These are phyloP conservation scores for Trematomus loennbergii DNA, from an alignment of 2,113 vertebrate genomes.

Conservation along the genomic window DNA sequence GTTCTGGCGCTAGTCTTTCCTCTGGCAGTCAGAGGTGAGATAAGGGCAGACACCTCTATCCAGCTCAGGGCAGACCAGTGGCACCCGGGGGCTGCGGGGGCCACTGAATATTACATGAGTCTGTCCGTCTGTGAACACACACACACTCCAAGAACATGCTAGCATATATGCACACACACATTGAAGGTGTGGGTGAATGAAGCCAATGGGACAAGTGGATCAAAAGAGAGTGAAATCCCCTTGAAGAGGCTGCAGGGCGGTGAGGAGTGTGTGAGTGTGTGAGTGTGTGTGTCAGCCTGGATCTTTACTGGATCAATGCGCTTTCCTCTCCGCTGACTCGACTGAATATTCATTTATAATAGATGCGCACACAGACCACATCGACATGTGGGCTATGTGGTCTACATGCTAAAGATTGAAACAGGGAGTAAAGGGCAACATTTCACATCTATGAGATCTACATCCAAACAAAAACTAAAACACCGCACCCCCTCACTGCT, in stretches of 20 bases:
- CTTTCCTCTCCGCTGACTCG: conserved; percentile 25
- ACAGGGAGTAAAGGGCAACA: background rate
- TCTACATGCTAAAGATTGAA: background rate
- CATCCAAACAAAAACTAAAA: too few relatives aligned
- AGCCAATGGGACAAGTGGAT: conserved; percentile 15
- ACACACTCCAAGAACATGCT: background rate
- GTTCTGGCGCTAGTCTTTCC: conserved; percentile 59
- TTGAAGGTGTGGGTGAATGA: background rate
- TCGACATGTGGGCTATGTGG: background rate
- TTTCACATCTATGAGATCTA: background rate
- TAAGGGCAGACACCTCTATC: conserved; percentile 72
- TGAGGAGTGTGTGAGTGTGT: background rate
- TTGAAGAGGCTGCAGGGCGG: background rate
- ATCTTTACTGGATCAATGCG: conserved; percentile 46
- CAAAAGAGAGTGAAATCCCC: conserved; percentile 20
- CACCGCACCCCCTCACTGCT: too few relatives aligned
- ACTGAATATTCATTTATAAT: conserved; percentile 34
- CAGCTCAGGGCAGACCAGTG: conserved; percentile 53
- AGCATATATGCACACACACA: background rate
- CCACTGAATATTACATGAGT: conserved; percentile 81
- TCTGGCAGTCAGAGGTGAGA: conserved; percentile 60
- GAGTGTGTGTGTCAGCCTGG: conserved; percentile 25
- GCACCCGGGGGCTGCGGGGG: conserved; percentile 15
- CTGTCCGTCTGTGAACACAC: conserved; percentile 32
- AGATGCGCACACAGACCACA: conserved; percentile 26